Evolutionary conservation across 1,140 invertebrate species (phyloP), one percentile per base, ranked within the genome.

Genomic region (Drusus annulatus): DNA sequence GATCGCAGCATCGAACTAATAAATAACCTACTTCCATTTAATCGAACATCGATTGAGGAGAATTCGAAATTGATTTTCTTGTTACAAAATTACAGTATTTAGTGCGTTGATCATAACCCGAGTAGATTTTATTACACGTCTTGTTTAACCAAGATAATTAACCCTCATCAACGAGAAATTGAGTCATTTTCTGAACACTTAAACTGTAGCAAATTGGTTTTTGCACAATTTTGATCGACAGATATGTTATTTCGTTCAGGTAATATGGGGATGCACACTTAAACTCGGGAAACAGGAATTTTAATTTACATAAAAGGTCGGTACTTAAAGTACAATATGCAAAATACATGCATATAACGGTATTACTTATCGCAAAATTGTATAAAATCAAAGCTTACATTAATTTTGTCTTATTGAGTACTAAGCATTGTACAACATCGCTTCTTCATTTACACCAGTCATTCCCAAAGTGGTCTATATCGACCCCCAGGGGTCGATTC

Each of bases 121-220:
- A 65, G 17, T 17, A 56, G 23, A n/a, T 31, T 65, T 65, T 65
- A 36, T 65, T 31, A 65, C 62, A 65, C 3, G 10, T 65, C 62
- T 65, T 65, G 25, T 65, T 65, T 65, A 28, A 28, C 62, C 62
- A 65, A n/a, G 13, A 31, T 65, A 65, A 65, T 65, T 28, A 51
- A 17, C 31, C 19, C 36, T 52, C 68, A 52, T 71, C 36, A 71
- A 10, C 36, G 45, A 50, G 17, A 21, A 71, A 71, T 71, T 71
- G 45, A 71, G 68, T 21, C 68, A 71, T 71, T 71, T 71, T n/a
- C 68, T 51, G n/a, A 13, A 17, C 15, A 1, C 23, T 51, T 23
- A 52, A 17, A 71, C 16, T 21, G 17, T 19, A 25, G 5, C 7
- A 51, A 71, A 71, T 71, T 71, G 68, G 68, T 51, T 71, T 21